Evolutionary conservation across 2,113 vertebrate genomes (phyloP), one percentile per base, ranked within the genome.

Genomic region (Tyto alba): DNA sequence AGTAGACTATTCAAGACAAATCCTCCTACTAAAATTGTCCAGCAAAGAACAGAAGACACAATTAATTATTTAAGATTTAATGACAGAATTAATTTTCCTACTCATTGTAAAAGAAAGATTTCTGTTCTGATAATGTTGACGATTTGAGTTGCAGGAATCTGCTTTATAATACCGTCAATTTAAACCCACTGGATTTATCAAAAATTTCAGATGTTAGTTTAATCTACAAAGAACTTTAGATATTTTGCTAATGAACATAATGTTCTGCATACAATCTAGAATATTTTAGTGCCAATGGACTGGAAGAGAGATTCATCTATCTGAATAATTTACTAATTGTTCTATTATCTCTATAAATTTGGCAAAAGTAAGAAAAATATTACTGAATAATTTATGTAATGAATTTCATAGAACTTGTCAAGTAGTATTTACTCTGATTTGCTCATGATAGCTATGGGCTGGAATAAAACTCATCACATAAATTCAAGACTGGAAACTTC

Each of bases 291-390:
- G 66, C 13, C 23, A 52, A 18, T 59, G 48, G 52, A 25, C 48
- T 68, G 48, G 23, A 95, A 92, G 55, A 90, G 25, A 85, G 16
- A 88, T 63, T 89, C 7, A 78, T 71, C 48, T 32, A 60, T 64
- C 9, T 93, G 68, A 95, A 92, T 88, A 85, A 92, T 93, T 84
- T 62, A 77, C 17, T 85, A 78, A 79, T 94, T 93, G 40, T 90
- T 82, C 73, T 87, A 52, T 48, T 26, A 59, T 57, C n/a, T 71
- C 68, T 83, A 75, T 48, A 85, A 57, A 92, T 64, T 83, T 78
- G 62, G 45, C 45, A 79, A 88, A 93, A 90, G 12, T 53, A 76
- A 83, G 72, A 92, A 95, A 89, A 95, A 77, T 93, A 87, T 52
- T 89, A 43, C 48, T 76, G 60, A 88, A 93, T 85, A 86, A 88